These are phyloP conservation scores for Otolemur garnettii DNA, from an alignment of 2,113 vertebrate species.

Conservation along the genomic window DNA sequence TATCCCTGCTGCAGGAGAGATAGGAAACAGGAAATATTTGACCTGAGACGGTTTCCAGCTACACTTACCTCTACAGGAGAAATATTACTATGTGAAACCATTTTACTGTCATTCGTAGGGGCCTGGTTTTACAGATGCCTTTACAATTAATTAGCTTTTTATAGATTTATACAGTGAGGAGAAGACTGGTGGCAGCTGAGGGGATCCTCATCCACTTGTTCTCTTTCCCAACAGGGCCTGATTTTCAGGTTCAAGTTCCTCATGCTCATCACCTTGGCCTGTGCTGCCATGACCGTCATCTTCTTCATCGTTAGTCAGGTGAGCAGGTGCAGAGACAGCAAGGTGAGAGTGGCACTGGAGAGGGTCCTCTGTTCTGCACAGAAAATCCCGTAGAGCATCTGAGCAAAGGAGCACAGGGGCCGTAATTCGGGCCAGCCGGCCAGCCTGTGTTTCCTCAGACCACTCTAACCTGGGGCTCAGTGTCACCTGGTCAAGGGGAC, in stretches of 20 bases:
- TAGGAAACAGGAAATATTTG: constrained; percentile 8
- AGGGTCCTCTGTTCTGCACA: neutral
- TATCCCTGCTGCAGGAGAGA: constrained; percentile 15
- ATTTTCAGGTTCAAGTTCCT: constrained; percentile 99
- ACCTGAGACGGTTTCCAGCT: constrained; percentile 35
- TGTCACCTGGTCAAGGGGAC: neutral
- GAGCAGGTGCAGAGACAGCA: constrained; percentile 63
- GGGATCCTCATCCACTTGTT: neutral
- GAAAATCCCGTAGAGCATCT: neutral
- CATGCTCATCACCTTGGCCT: constrained; percentile 98
- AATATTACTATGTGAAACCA: neutral
- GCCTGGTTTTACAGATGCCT: constrained; percentile 33
- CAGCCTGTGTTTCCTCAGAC: neutral
- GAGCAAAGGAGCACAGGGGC: neutral
- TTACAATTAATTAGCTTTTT: constrained; percentile 15
- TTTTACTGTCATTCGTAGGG: neutral
- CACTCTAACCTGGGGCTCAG: neutral
- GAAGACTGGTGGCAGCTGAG: neutral
- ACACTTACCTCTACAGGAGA: neutral
- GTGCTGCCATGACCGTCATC: constrained; percentile 97
- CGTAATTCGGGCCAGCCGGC: neutral
- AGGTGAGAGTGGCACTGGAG: neutral
- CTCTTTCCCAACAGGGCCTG: constrained; percentile 91
- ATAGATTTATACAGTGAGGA: neutral
- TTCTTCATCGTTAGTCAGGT: constrained; percentile 99